Conservation (phyloP, 2,797 vertebrate genomes). For the Rallus crepitans region DNA sequence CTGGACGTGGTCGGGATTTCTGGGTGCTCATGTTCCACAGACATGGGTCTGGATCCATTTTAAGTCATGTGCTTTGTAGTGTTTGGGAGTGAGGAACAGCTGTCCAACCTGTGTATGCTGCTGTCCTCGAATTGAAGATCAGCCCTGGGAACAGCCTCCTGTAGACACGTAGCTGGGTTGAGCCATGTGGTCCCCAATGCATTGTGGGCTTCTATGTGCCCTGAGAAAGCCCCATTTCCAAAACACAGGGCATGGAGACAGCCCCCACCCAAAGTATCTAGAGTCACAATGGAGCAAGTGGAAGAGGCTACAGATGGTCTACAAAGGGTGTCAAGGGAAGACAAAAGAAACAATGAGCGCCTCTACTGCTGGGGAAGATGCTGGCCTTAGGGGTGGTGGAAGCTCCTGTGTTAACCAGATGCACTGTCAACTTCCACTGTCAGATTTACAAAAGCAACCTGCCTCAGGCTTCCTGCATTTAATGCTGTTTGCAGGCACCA, state of each 20-base stretch:
- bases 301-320: neutral
- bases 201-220: rapidly evolving
- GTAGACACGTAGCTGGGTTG: neutral
- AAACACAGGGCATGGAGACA: neutral
- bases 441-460: neutral
- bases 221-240: rapidly evolving
- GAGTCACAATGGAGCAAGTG: neutral
- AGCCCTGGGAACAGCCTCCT: neutral
- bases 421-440: neutral
- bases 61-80: neutral
- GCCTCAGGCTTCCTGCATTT: neutral
- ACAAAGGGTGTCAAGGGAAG: neutral
- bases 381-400: neutral
- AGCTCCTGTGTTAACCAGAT: neutral
- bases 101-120: neutral
- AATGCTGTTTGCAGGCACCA: neutral
- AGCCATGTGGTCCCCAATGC: neutral
- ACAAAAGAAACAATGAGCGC: neutral
- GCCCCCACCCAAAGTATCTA: neutral
- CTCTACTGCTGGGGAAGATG: neutral
- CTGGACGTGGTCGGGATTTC: neutral
- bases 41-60: neutral
- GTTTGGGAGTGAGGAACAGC: rapidly evolving
- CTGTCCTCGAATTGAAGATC: neutral
- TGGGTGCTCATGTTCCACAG: neutral